Conservation (phyloP, 2,888 invertebrate species). For the Aethes cnicana region DNA sequence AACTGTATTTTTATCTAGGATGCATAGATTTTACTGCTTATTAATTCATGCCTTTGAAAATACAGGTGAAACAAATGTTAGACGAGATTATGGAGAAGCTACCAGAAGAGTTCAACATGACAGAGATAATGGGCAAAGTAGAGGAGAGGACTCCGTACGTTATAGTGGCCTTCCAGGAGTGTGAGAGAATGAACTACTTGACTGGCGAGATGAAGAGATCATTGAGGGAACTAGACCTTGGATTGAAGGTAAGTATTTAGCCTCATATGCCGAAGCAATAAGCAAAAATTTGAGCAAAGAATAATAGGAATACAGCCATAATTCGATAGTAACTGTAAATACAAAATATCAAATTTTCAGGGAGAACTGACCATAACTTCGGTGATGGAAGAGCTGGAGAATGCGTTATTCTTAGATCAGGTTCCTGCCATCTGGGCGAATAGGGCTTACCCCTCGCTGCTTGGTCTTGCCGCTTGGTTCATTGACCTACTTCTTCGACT, state of each 20-base stretch:
- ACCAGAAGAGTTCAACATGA: slow-evolving; percentile 97
- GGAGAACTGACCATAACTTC: slow-evolving; percentile 98
- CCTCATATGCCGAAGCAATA: background rate
- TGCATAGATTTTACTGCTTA: too few relatives aligned
- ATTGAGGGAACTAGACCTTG: slow-evolving; percentile 94
- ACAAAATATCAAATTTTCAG: slow-evolving; percentile 60
- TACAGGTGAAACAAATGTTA: slow-evolving; percentile 93
- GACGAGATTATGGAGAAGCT: slow-evolving; percentile 97
- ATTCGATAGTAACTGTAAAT: too few relatives aligned
- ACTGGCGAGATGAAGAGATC: slow-evolving; percentile 95
- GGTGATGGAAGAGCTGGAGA: slow-evolving; percentile 97
- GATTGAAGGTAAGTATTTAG: slow-evolving; percentile 87
- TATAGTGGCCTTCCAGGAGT: slow-evolving; percentile 97
- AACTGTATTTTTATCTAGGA: too few relatives aligned
- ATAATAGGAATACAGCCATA: too few relatives aligned
- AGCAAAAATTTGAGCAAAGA: too few relatives aligned
- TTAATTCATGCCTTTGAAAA: background rate
- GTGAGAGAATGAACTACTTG: slow-evolving; percentile 96
- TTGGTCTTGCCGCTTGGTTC: slow-evolving; percentile 95
- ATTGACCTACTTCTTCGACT: slow-evolving; percentile 93
- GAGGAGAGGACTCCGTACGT: slow-evolving; percentile 98
- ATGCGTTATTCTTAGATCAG: slow-evolving; percentile 95
- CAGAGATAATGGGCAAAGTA: slow-evolving; percentile 96
- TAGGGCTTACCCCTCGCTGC: slow-evolving; percentile 95
- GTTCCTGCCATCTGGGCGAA: slow-evolving; percentile 94